These are phyloP conservation scores for Bathynomus jamesi DNA, from an alignment of 1,140 invertebrate genomes.

Conservation along the genomic window DNA sequence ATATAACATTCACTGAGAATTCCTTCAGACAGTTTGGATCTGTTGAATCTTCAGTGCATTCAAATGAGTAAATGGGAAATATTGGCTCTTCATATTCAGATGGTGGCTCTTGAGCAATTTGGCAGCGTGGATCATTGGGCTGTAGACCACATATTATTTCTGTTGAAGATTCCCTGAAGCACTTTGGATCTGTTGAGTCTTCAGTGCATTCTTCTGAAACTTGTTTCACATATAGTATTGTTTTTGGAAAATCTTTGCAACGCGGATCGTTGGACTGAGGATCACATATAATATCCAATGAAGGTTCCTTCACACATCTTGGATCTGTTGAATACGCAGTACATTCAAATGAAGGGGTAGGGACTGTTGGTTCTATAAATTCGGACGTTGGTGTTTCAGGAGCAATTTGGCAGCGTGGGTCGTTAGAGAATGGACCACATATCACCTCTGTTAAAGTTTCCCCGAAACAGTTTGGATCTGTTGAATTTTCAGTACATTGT, in stretches of 20 bases:
- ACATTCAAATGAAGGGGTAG: conserved; percentile 32
- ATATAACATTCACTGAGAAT: no score
- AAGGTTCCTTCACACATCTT: conserved; percentile 39
- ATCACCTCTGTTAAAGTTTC: no score
- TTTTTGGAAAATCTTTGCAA: no score
- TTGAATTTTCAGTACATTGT: conserved; percentile 44
- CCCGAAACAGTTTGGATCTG: conserved; percentile 40
- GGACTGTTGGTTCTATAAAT: no score
- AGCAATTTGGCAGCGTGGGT: no score
- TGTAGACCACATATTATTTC: not conserved
- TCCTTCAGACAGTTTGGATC: conserved; percentile 44
- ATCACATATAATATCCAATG: conserved; percentile 1
- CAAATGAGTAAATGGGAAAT: no score
- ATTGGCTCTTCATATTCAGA: no score
- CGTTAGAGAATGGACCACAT: no score
- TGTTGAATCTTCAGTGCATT: conserved; percentile 9
- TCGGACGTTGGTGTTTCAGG: no score
- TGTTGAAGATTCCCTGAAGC: not conserved
- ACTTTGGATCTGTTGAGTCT: conserved; percentile 13
- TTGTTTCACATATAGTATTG: no score
- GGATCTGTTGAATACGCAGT: conserved; percentile 41
- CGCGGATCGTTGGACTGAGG: conserved; percentile 20
- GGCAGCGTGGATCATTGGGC: not conserved
- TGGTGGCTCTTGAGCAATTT: not conserved
- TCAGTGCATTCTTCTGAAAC: not conserved